phyloP scores from a whole-genome alignment of 2,888 invertebrate species.

The Latrodectus elegans region DNA sequence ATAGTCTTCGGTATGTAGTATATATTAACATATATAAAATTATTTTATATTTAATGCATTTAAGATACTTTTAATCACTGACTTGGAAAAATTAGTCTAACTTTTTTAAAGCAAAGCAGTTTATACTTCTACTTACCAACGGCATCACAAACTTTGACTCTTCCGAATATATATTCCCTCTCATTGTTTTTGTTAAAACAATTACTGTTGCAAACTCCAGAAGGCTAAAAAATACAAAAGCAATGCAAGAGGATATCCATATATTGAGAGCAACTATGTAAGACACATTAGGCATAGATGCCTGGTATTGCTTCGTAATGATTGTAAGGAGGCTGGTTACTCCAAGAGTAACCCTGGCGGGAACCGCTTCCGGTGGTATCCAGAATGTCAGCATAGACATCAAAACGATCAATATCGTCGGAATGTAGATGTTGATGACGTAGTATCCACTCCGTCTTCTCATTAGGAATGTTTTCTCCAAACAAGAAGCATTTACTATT shows the following conservation, averaged over 20 bases:
- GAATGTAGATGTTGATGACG: constrained; percentile 6
- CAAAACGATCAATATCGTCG: not conserved
- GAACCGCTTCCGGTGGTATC: constrained; percentile 7
- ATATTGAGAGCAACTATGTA: not conserved
- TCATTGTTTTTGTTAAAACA: not conserved
- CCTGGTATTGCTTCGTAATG: constrained; percentile 2
- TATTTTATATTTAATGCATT: too few species aligned
- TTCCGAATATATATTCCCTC: not conserved
- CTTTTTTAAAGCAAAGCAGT: too few species aligned
- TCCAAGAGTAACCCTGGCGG: not conserved
- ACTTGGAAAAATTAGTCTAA: too few species aligned
- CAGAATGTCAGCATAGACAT: constrained; percentile 9
- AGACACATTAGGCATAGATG: not conserved
- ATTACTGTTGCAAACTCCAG: not conserved
- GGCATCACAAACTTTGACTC: not conserved
- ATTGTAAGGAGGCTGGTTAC: not conserved
- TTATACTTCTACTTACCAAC: too few species aligned
- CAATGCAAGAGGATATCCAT: constrained; percentile 4
- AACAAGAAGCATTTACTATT: not conserved
- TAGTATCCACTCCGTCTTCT: not conserved
- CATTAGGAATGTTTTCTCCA: not conserved
- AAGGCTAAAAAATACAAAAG: not conserved
- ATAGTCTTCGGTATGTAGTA: too few species aligned
- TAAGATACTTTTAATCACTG: too few species aligned
- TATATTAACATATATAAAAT: too few species aligned